Conservation (phyloP, 2,113 vertebrate species). For the Phycodurus eques region DNA sequence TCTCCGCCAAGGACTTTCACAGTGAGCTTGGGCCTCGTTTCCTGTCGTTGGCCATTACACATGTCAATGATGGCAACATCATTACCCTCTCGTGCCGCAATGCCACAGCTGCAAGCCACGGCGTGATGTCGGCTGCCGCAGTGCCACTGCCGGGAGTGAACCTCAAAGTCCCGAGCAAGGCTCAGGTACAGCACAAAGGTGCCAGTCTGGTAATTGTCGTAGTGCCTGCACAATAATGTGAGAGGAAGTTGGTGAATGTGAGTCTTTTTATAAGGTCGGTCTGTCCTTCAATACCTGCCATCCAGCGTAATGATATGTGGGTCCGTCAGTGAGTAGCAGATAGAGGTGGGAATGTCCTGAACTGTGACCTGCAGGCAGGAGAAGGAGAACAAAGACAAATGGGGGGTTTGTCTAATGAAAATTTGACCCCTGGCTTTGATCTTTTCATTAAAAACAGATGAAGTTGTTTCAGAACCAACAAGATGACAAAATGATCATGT, state of each 20-base stretch:
- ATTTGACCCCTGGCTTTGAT: conserved; percentile 37
- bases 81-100: conserved; percentile 64
- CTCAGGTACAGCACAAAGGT: conserved; percentile 78
- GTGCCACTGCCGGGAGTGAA: conserved; percentile 77
- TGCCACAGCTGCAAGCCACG: conserved; percentile 70
- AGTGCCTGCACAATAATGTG: conserved; percentile 49
- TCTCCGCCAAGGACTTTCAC: conserved; percentile 46
- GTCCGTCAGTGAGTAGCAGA: conserved; percentile 79
- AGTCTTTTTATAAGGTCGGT: background rate
- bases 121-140: conserved; percentile 67
- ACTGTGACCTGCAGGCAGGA: conserved; percentile 74
- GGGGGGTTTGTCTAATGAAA: conserved; percentile 10
- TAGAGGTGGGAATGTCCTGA: conserved; percentile 77
- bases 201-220: conserved; percentile 73
- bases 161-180: conserved; percentile 61
- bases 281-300: conserved; percentile 67
- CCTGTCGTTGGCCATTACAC: conserved; percentile 69
- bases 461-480: background rate
- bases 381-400: conserved; percentile 27
- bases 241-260: background rate
- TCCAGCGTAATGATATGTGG: conserved; percentile 80
- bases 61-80: conserved; percentile 73
- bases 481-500: background rate
- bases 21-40: conserved; percentile 64
- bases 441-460: conserved; percentile 42